Conservation (phyloP, 1,140 invertebrate species). For the Drosophila ercepeae region DNA sequence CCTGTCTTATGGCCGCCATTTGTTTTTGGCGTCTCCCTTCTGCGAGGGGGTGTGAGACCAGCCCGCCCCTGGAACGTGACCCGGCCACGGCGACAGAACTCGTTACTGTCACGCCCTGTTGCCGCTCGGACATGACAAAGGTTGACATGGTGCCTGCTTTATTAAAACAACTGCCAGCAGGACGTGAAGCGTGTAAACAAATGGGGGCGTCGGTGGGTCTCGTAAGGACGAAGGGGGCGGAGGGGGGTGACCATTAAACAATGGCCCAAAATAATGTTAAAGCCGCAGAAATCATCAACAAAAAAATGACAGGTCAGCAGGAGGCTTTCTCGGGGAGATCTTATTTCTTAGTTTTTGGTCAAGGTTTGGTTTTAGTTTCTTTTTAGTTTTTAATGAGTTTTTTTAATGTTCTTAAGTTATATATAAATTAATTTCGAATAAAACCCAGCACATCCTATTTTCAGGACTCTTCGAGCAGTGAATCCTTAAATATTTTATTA, state of each 20-base stretch:
- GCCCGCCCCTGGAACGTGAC: not conserved
- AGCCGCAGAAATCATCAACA: too few relatives aligned
- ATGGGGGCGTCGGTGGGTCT: slow-evolving; percentile 6
- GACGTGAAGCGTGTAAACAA: slow-evolving; percentile 53
- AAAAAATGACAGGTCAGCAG: too few relatives aligned
- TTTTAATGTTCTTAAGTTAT: too few relatives aligned
- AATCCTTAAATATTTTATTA: too few relatives aligned
- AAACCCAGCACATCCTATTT: too few relatives aligned
- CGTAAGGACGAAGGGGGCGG: not conserved
- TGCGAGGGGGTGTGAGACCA: too few relatives aligned
- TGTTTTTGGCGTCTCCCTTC: slow-evolving; percentile 17
- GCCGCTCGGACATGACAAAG: slow-evolving; percentile 73
- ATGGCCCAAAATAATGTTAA: not conserved
- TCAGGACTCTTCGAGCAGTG: too few relatives aligned
- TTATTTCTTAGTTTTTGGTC: too few relatives aligned
- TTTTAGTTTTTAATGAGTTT: too few relatives aligned
- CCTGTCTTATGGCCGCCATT: slow-evolving; percentile 49
- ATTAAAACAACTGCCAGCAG: slow-evolving; percentile 71
- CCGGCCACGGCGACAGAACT: slow-evolving; percentile 51
- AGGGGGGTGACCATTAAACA: not conserved
- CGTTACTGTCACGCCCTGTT: slow-evolving; percentile 76
- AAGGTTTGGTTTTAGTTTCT: too few relatives aligned
- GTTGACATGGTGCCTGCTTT: slow-evolving; percentile 73
- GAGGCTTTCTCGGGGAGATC: too few relatives aligned
- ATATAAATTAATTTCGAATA: too few relatives aligned